Evolutionary conservation across 2,888 invertebrate species (phyloP), one percentile per base, ranked within the genome.

Genomic region (Hirtodrosophila confusa): DNA sequence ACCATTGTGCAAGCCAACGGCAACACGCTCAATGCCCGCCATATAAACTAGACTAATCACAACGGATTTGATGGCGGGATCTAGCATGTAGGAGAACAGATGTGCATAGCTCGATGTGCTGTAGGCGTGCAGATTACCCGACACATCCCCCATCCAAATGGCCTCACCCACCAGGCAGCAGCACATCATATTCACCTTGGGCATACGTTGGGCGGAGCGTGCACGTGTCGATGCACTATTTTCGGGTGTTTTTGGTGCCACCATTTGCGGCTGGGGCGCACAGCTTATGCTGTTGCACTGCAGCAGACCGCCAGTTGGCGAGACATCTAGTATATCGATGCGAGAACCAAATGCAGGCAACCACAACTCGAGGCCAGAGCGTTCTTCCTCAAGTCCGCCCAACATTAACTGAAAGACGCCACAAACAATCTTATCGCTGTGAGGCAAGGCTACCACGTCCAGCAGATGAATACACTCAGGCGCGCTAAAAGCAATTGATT

Each of bases 391-490:
- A 57, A 92, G 92, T 51, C 92, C 90, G 8, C 75, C 44, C 11
- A 84, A 6, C 6, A 85, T 4, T 6, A 75, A 65, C 40, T 89
- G 88, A 56, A 91, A 91, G 17, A 93, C 93, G 3, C 95, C 94
- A 11, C 95, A 93, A 3, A 94, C 93, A 31, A 95, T 94, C 73
- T 94, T 93, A 3, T 94, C 94, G 41, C 93, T 93, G 78, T 95
- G 95, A 49, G 95, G 95, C 66, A 97, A 91, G 0, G 95, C 93
- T 35, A 96, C 94, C 54, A 96, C 94, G 90, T 97, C 97, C 50
- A 95, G 92, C 36, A 98, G 92, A 91, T 97, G 96, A n/a, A 95
- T 95, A 92, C 97, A 98, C 93, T 99, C 99, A 0, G 99, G 98
- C 2, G 97, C 97, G 3, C 96, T 95, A 31, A 4, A 48, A 37